These are phyloP conservation scores for Centropus bengalensis DNA, from an alignment of 2,113 vertebrate genomes.

Conservation along the genomic window DNA sequence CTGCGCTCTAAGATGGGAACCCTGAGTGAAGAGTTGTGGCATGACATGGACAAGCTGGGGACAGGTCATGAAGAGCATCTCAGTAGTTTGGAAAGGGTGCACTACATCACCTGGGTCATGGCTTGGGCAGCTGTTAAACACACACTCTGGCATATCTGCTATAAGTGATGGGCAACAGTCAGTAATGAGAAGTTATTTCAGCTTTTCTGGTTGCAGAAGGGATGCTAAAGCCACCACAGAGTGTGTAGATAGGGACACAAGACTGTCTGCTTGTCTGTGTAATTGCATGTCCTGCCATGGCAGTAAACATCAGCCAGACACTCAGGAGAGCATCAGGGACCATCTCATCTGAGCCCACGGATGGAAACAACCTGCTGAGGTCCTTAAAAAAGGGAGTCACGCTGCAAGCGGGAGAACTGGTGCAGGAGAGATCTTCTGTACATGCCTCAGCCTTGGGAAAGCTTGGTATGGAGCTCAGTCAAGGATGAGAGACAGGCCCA, in stretches of 20 bases:
- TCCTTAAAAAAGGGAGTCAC: neutral
- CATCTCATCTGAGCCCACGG: neutral
- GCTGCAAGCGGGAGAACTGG: neutral
- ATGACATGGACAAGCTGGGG: rapidly evolving
- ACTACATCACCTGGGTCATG: rapidly evolving
- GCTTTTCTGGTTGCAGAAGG: neutral
- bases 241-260: neutral
- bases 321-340: neutral
- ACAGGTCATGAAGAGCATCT: rapidly evolving
- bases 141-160: neutral
- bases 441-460: neutral
- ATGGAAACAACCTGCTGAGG: neutral
- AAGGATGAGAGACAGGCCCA: neutral
- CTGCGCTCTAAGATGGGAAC: neutral
- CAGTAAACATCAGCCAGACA: neutral
- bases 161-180: neutral
- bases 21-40: rapidly evolving
- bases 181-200: neutral
- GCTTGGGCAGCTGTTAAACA: neutral
- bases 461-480: neutral
- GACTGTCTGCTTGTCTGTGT: neutral
- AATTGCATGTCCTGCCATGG: neutral
- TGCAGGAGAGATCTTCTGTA: neutral
- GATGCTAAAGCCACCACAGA: rapidly evolving
- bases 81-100: neutral